These are phyloP conservation scores for Lasioglossum villosulum DNA, from an alignment of 2,888 invertebrate genomes.

Conservation along the genomic window DNA sequence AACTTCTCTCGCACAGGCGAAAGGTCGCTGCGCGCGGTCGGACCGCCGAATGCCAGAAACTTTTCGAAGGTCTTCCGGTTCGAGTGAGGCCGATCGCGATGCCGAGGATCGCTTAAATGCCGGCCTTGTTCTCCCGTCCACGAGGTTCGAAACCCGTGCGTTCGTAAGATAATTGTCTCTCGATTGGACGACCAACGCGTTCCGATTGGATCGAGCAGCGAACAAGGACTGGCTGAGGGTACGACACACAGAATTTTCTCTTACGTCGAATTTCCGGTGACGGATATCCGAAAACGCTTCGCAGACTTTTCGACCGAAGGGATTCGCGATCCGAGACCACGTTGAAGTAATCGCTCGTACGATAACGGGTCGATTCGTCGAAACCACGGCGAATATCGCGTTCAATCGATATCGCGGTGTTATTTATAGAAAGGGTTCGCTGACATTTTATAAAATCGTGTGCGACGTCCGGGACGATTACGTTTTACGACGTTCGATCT, in stretches of 20 bases:
- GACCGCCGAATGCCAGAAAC: slow-evolving; percentile 54
- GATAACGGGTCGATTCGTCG: slow-evolving; percentile 23
- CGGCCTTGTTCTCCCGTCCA: slow-evolving; percentile 4
- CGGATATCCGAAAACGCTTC: slow-evolving; percentile 2
- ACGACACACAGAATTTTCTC: not conserved
- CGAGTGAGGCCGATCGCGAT: not conserved
- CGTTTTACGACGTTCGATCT: too few species aligned
- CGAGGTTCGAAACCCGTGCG: not conserved
- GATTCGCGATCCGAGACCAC: not conserved
- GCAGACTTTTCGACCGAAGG: not conserved
- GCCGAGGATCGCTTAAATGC: slow-evolving; percentile 29
- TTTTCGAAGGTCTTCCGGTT: slow-evolving; percentile 52
- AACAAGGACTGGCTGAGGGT: not conserved
- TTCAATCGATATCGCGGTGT: slow-evolving; percentile 59
- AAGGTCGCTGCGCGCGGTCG: slow-evolving; percentile 46
- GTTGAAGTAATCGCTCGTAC: slow-evolving; percentile 31
- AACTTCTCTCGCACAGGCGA: slow-evolving; percentile 29
- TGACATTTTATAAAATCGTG: slow-evolving; percentile 40
- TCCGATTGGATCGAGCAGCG: not conserved
- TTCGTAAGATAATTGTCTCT: not conserved
- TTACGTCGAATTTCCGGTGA: slow-evolving; percentile 23
- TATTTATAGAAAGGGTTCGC: slow-evolving; percentile 68
- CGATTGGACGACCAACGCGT: not conserved
- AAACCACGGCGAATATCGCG: slow-evolving; percentile 26
- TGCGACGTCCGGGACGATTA: not conserved